These are phyloP conservation scores for Equus przewalskii DNA, from an alignment of 2,113 vertebrate genomes.

Conservation along the genomic window DNA sequence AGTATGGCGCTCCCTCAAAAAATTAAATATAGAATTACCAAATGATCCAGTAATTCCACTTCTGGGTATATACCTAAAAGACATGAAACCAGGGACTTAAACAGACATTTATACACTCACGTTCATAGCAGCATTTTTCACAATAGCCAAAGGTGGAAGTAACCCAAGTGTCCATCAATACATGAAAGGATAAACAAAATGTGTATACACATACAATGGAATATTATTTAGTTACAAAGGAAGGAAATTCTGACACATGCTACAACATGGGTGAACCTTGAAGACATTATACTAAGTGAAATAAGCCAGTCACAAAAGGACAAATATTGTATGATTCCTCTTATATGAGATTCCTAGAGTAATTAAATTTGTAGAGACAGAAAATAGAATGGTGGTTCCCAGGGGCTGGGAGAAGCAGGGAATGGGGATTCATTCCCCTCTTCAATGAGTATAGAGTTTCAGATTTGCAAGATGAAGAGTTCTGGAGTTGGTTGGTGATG, in stretches of 20 bases:
- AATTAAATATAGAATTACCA: background rate
- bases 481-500: background rate
- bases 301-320: background rate
- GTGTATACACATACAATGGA: background rate
- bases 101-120: background rate
- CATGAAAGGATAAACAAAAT: background rate
- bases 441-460: background rate
- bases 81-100: background rate
- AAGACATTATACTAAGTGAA: conserved; percentile 3
- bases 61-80: background rate
- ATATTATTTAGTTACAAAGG: background rate
- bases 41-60: background rate
- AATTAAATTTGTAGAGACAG: background rate
- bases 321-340: background rate
- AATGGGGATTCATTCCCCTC: background rate
- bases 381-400: background rate
- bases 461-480: background rate
- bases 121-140: background rate
- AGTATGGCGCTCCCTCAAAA: background rate
- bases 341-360: background rate
- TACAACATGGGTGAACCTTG: background rate
- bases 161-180: background rate
- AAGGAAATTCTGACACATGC: background rate
- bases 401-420: too few species aligned
- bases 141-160: background rate